Percentiles rank a stretch among this genome's conserved stretches.
These are phyloP conservation scores for Pseudomyrmex cubaensis DNA, from an alignment of 1,140 invertebrate species.

Conservation along the genomic window DNA sequence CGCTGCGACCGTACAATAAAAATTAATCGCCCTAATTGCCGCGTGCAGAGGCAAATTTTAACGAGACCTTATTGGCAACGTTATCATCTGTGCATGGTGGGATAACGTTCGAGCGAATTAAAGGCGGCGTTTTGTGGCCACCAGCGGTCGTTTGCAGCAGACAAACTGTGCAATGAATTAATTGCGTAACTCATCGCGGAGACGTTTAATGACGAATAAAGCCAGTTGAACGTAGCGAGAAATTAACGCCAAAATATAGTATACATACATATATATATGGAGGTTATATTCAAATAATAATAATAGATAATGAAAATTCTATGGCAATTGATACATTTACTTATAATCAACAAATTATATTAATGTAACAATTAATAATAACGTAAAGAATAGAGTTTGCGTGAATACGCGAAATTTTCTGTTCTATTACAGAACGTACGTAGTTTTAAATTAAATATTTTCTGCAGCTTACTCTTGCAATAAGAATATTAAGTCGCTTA, in stretches of 20 bases:
- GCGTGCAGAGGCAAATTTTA: constrained; percentile 38
- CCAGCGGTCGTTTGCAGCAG: constrained; percentile 36
- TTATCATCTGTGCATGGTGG: constrained; percentile 33
- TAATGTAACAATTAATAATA: neutral
- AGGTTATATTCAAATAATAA: constrained; percentile 12
- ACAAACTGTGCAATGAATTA: constrained; percentile 52
- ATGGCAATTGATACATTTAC: constrained; percentile 1
- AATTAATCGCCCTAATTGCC: constrained; percentile 55
- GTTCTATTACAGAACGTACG: too few relatives aligned
- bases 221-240: constrained; percentile 40
- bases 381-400: too few relatives aligned
- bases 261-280: neutral
- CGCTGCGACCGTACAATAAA: constrained; percentile 31
- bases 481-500: too few relatives aligned
- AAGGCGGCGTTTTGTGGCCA: constrained; percentile 52
- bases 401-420: too few relatives aligned
- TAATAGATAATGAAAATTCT: constrained; percentile 13
- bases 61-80: constrained; percentile 56
- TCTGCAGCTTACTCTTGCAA: too few relatives aligned
- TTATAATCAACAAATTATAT: constrained; percentile 37
- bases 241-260: constrained; percentile 49
- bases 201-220: constrained; percentile 57
- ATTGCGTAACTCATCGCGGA: constrained; percentile 54
- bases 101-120: constrained; percentile 37
- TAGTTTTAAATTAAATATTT: too few relatives aligned